Evolutionary conservation across 1,140 invertebrate species (phyloP), one percentile per base, ranked within the genome.

Genomic region (Bradynema listronoti): DNA sequence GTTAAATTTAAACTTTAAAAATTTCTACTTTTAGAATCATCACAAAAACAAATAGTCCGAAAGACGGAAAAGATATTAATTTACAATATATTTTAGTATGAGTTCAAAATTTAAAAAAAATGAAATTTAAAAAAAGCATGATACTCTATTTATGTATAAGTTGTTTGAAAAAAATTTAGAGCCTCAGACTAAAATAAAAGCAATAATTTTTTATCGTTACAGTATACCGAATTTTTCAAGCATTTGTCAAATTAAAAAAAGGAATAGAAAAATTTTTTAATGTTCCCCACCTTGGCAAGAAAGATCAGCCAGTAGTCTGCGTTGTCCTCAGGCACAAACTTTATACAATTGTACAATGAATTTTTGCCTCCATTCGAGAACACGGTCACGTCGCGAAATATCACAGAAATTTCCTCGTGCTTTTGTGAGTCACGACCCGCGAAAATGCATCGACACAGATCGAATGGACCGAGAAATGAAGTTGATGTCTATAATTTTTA

Each of bases 271-370:
- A n/a, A 14, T 27, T 33, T 41, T 58, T 11, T 19, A 54, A 51
- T 34, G n/a, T 43, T 16, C 25, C 55, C n/a, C 25, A 66, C 64
- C 33, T 67, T 56, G 41, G 67, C 55, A 7, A 69, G 46, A 25
- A 72, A 41, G 25, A 39, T 29, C 7, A 69, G 19, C 67, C 67
- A 69, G 52, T 57, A 56, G 9, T 47, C 33, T 3, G 41, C 41
- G 42, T 72, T 69, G 24, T 68, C 69, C 32, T 66, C 69, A 9
- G 67, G 67, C 19, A 42, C 33, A 53, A 68, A 72, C 27, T 43
- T 43, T 11, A 65, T 33, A 32, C 25, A 39, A 25, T 39, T 42
- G n/a, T 34, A 63, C 5, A 49, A 45, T 5, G 11, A 45, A 33
- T 9, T 53, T 45, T 46, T 68, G 30, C 34, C 9, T 5, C 7